Conservation (phyloP, 2,113 vertebrate genomes). For the crab-eating macaque (Macaca fascicularis) region T2T-MFA8v1.1 NC_088375.1:27186501-27187000, state of each 20-base stretch:
- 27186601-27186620: background rate
- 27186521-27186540: background rate
- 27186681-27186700: background rate
- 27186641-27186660: background rate
- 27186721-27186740: background rate
- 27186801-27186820: background rate
- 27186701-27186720: background rate
- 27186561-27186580: background rate
- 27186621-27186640: background rate
- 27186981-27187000: background rate
- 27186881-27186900: background rate
- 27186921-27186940: constrained; percentile 9
- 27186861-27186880: background rate
- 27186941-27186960: background rate
- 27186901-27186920: background rate
- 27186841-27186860: background rate
- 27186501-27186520: background rate
- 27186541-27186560: background rate
- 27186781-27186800: background rate
- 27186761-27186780: background rate
- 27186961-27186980: background rate
- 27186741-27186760: background rate
- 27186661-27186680: background rate
- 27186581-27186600: background rate
- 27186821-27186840: constrained; percentile 14